Percentiles rank a stretch among this genome's conserved stretches.
Conservation (phyloP, 2,888 invertebrate species). For the Gastracanthus pulcherrimus region DNA sequence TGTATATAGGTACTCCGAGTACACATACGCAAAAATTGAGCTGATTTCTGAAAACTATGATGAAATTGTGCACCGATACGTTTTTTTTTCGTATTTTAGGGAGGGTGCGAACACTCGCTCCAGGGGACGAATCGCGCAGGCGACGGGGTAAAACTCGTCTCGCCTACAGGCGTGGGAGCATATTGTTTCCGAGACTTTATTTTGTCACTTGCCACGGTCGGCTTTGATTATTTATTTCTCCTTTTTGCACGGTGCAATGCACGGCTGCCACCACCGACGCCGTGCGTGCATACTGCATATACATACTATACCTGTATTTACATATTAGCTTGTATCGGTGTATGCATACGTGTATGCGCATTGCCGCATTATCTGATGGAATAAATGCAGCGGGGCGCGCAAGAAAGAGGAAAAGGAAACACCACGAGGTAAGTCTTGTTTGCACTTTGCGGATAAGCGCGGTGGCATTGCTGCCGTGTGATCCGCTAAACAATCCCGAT, state of each 20-base stretch:
- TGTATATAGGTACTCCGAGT: no score
- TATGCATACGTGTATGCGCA: background rate
- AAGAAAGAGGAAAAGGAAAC: slow-evolving; percentile 47
- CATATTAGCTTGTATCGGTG: background rate
- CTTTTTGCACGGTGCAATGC: background rate
- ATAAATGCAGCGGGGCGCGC: slow-evolving; percentile 43
- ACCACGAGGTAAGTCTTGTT: slow-evolving; percentile 42
- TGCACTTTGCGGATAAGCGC: slow-evolving; percentile 47
- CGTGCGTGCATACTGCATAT: background rate
- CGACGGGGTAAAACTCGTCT: no score
- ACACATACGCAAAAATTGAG: no score
- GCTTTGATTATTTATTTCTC: background rate
- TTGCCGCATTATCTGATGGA: slow-evolving; percentile 24
- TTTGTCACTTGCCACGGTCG: background rate
- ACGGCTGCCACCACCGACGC: background rate
- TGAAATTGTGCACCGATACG: no score
- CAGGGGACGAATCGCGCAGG: no score
- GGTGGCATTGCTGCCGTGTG: slow-evolving; percentile 39
- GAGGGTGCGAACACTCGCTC: no score
- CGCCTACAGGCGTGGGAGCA: no score
- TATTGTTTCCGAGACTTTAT: background rate
- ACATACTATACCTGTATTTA: background rate
- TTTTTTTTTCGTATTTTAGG: no score
- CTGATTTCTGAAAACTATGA: no score
- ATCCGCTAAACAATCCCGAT: slow-evolving; percentile 22